Evolutionary conservation across 2,113 vertebrate species (phyloP), one percentile per base, ranked within the genome.

Genomic region (Mastomys natalensis): DNA sequence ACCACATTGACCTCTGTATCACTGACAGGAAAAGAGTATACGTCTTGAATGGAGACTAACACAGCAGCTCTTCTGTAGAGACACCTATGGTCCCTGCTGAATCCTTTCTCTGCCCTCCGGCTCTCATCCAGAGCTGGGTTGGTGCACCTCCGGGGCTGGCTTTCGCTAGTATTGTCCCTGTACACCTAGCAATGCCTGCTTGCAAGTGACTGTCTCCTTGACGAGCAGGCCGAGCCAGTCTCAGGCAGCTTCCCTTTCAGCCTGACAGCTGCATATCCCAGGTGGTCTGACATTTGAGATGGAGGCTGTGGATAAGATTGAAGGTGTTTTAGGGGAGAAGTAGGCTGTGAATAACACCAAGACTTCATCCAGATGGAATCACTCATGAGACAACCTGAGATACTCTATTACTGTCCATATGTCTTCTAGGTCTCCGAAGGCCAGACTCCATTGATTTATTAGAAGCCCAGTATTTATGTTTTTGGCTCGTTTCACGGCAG

Each of bases 261-360:
- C 96, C 98, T 97, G 96, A 99, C 99, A 99, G 99, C 99, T 99
- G 99, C 90, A 43, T 99, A 98, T 99, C 99, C 99, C 99, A 99
- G 99, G 99, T 99, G 99, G 99, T 99, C 99, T 99, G 99, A 99
- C 99, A 99, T 99, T 99, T 98, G 99, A 99, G 99, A 99, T 98
- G 98, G 98, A 99, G 98, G 98, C 98, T 98, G 98, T 84, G 98
- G 99, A 99, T 98, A 98, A 99, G 99, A 99, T 97, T 97, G 99
- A 99, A 99, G 99, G 99, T 99, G 99, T 99, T 99, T 98, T 98
- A 99, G 98, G 98, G 98, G 98, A 98, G 98, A 98, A 98, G 98
- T 98, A 98, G 98, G 98, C 98, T 98, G 98, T 58, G 97, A 98
- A 99, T 98, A 99, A 98, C 99, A 98, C 98, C 96, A 98, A 99